Percentiles rank a stretch among this genome's conserved stretches.
Evolutionary conservation across 2,113 vertebrate genomes (phyloP).

Genomic region (Lamprologus tigripictilis): DNA sequence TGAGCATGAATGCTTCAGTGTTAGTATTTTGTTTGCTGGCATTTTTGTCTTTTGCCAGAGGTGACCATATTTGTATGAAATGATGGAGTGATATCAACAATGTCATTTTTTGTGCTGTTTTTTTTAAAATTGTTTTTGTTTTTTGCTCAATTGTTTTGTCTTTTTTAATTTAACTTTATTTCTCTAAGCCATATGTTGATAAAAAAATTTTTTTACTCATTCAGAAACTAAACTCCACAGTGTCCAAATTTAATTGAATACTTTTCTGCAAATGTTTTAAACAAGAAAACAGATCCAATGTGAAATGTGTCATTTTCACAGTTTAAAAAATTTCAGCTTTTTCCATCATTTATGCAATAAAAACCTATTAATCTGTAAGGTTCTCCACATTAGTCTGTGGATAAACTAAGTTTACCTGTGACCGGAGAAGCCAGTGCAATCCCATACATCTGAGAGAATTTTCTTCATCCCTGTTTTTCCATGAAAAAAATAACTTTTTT

Average conservation of each 20-base stretch:
- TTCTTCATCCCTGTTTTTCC: not conserved
- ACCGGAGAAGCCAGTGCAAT: not conserved
- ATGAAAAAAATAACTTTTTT: not conserved
- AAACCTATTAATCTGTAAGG: not conserved
- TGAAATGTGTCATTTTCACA: not conserved
- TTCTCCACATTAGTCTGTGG: not conserved
- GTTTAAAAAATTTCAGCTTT: not conserved
- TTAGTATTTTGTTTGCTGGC: not conserved
- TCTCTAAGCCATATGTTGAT: not conserved
- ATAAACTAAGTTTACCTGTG: not conserved
- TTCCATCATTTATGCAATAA: not conserved
- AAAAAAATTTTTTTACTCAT: rapidly evolving
- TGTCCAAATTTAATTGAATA: not conserved
- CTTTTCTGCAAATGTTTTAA: not conserved
- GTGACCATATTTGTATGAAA: not conserved
- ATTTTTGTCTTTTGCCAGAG: not conserved
- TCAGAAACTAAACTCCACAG: not conserved
- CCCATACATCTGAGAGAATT: not conserved
- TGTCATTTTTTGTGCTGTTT: not conserved
- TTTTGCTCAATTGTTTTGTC: not conserved
- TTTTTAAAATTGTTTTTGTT: not conserved
- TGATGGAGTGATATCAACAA: not conserved
- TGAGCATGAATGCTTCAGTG: not conserved
- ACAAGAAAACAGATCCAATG: not conserved
- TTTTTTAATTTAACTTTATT: not conserved